Percentiles rank a stretch among this genome's conserved stretches.
phyloP scores from a whole-genome alignment of 2,888 invertebrate genomes.

The Lamproptera curius region DNA sequence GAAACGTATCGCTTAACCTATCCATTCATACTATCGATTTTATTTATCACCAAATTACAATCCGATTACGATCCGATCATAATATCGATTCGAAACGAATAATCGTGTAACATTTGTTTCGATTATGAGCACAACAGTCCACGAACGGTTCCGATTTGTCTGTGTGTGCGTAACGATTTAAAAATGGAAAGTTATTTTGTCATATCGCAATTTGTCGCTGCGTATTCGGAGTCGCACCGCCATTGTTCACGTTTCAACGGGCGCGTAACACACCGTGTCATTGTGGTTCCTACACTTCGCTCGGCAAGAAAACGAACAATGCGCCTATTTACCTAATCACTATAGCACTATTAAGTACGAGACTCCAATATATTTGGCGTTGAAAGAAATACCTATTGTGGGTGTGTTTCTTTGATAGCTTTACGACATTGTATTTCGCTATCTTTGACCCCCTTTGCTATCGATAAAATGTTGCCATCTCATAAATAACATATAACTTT shows the following conservation, averaged over 20 bases:
- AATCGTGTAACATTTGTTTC: too few relatives aligned
- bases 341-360: conserved; percentile 23
- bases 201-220: conserved; percentile 32
- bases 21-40: too few relatives aligned
- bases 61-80: too few relatives aligned
- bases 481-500: too few relatives aligned
- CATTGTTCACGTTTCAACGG: conserved; percentile 50
- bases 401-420: neutral
- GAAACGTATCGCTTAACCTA: neutral
- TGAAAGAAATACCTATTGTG: neutral
- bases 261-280: conserved; percentile 49
- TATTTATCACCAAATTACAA: too few relatives aligned
- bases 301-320: conserved; percentile 55
- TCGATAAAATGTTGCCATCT: too few relatives aligned
- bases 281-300: conserved; percentile 42
- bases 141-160: too few relatives aligned
- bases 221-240: conserved; percentile 40
- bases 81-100: too few relatives aligned
- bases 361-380: conserved; percentile 2
- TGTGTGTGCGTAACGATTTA: neutral
- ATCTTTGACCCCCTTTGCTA: too few relatives aligned
- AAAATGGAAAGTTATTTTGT: conserved; percentile 39
- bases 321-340: conserved; percentile 42
- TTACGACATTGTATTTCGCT: too few relatives aligned
- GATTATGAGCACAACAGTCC: too few relatives aligned